Conservation (phyloP, 2,888 invertebrate genomes). For the Pollenia angustigena region DNA sequence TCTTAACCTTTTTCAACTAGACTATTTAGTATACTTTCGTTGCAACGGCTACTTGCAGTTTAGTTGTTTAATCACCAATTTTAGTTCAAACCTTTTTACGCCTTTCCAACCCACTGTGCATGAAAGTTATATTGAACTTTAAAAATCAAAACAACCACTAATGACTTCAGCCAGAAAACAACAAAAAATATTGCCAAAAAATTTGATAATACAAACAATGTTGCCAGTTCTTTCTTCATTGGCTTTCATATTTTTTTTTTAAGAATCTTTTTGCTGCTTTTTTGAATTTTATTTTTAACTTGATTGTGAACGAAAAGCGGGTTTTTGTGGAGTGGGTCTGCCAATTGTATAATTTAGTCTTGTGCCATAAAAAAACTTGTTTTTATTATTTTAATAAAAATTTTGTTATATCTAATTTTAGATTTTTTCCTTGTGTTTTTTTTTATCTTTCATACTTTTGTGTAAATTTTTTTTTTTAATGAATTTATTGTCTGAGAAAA, state of each 20-base stretch:
- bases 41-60: no score
- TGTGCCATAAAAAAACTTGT: neutral
- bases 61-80: no score
- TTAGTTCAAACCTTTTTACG: neutral
- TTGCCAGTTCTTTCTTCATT: neutral
- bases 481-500: neutral
- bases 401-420: neutral
- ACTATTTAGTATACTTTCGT: no score
- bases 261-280: neutral
- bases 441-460: neutral
- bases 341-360: neutral
- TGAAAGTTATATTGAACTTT: conserved; percentile 8
- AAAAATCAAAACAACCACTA: neutral
- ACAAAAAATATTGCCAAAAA: neutral
- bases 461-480: neutral
- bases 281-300: neutral
- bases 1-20: no score
- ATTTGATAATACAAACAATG: neutral
- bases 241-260: neutral
- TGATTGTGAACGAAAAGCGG: neutral
- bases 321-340: neutral
- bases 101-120: neutral
- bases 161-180: neutral
- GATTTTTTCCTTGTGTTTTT: neutral
- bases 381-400: no score